Percentiles rank a stretch among this genome's conserved stretches.
Evolutionary conservation across 2,888 invertebrate genomes (phyloP).

Genomic region (Drosophila mayaguana): DNA sequence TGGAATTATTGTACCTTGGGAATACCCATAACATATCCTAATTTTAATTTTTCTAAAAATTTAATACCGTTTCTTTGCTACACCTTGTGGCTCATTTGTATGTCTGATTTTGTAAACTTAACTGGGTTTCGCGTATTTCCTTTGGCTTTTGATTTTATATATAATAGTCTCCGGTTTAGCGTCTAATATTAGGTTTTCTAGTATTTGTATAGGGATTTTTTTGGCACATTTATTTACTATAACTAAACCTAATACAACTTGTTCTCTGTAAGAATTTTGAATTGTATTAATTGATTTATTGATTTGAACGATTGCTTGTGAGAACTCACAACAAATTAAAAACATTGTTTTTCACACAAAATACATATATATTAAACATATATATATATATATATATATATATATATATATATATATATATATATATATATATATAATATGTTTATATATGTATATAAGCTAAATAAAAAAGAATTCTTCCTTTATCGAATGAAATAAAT

Average conservation of each 20-base stretch:
- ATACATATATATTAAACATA: constrained; percentile 23
- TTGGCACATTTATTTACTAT: constrained; percentile 74
- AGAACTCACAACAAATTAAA: constrained; percentile 55
- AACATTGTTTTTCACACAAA: constrained; percentile 53
- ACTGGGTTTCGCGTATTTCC: constrained; percentile 52
- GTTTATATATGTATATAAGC: not conserved
- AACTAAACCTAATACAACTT: constrained; percentile 68
- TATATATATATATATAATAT: not conserved
- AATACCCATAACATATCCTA: constrained; percentile 32
- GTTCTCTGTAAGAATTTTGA: constrained; percentile 34
- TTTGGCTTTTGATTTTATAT: constrained; percentile 27
- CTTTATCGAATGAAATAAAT: constrained; percentile 56
- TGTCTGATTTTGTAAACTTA: constrained; percentile 62
- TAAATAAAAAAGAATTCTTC: constrained; percentile 31
- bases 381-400: not conserved
- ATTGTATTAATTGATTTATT: constrained; percentile 21
- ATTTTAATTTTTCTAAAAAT: constrained; percentile 53
- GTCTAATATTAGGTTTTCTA: constrained; percentile 27
- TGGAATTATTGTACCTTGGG: constrained; percentile 70
- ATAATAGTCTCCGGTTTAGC: constrained; percentile 30
- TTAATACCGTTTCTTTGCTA: constrained; percentile 42
- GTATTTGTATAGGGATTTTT: constrained; percentile 30
- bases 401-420: not conserved
- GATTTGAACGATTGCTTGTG: constrained; percentile 33
- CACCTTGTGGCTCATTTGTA: constrained; percentile 3